phyloP scores from a whole-genome alignment of 2,797 vertebrate genomes.

The Falco biarmicus region DNA sequence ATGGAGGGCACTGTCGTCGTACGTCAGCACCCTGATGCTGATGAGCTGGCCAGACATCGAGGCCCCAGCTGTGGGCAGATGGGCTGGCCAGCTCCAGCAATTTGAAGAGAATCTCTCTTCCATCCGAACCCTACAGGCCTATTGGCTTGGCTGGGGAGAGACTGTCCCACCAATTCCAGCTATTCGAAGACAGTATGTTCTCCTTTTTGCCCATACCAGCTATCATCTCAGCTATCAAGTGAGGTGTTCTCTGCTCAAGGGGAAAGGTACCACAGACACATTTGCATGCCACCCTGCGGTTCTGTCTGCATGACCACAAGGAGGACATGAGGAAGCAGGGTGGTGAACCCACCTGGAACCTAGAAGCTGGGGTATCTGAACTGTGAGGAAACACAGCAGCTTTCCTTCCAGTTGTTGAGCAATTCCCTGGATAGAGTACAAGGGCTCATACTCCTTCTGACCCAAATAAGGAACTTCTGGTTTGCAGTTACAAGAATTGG shows the following conservation, averaged over 20 bases:
- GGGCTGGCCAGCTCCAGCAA: not conserved
- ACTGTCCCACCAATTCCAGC: not conserved
- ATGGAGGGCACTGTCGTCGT: fast-evolving
- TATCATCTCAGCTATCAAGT: not conserved
- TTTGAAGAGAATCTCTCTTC: not conserved
- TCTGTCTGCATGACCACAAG: not conserved
- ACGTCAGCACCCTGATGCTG: not conserved
- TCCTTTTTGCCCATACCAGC: not conserved
- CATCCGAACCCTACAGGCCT: not conserved
- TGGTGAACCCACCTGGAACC: not conserved
- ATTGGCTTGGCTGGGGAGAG: not conserved
- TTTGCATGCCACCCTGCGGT: not conserved
- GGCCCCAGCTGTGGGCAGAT: not conserved
- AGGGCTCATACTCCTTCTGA: not conserved
- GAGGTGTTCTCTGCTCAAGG: not conserved
- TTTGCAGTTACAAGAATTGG: not conserved
- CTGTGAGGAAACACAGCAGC: not conserved
- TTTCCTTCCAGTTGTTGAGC: not conserved
- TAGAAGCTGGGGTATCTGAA: not conserved
- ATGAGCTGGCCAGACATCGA: not conserved
- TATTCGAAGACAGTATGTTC: not conserved
- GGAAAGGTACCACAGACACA: not conserved
- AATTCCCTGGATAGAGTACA: not conserved
- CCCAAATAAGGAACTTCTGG: not conserved
- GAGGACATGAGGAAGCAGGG: not conserved